phyloP scores from a whole-genome alignment of 2,113 vertebrate genomes.

The Apteryx owenii region DNA sequence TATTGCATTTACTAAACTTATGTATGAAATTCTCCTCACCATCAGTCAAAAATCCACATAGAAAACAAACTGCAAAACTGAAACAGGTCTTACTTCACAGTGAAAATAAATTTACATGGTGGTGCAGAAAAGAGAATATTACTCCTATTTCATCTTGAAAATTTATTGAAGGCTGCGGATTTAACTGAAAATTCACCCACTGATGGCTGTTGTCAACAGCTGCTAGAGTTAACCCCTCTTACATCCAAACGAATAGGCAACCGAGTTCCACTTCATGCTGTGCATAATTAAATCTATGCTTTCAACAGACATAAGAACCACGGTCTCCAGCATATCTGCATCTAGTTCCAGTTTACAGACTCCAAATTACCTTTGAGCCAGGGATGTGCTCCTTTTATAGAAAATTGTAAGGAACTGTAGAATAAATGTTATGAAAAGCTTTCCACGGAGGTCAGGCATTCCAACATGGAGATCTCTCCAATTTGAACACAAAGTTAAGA shows the following conservation, averaged over 20 bases:
- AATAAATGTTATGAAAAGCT: background rate
- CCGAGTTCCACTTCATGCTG: constrained; percentile 14
- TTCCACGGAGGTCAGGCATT: background rate
- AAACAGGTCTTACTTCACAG: background rate
- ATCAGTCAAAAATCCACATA: background rate
- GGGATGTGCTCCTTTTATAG: background rate
- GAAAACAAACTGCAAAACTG: background rate
- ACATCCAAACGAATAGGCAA: background rate
- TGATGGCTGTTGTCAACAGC: background rate
- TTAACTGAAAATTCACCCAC: background rate
- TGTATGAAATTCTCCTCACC: background rate
- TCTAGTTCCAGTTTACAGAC: background rate
- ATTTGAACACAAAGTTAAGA: background rate
- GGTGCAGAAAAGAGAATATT: background rate
- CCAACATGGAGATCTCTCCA: background rate
- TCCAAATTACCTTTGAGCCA: background rate
- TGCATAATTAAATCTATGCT: background rate
- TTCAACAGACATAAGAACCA: background rate
- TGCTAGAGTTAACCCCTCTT: background rate
- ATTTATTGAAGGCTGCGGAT: background rate
- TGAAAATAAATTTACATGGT: background rate
- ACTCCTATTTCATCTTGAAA: background rate
- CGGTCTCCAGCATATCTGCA: background rate
- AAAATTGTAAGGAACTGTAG: background rate
- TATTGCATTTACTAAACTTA: background rate